phyloP scores from a whole-genome alignment of 2,113 vertebrate species.

The Tor tambroides region DNA sequence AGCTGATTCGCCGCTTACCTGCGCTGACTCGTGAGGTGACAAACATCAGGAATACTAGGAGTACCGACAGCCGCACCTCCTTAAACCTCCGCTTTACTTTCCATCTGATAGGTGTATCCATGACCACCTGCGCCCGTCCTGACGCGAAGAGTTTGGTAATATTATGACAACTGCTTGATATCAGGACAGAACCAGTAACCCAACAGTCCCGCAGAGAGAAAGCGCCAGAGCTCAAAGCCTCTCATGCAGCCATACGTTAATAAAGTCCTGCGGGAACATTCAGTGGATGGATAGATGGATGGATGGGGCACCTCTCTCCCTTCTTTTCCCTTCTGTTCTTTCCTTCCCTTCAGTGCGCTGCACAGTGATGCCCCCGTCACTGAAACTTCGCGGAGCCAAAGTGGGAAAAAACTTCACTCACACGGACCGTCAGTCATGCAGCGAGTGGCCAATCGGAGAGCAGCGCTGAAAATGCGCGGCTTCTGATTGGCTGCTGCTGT shows the following conservation, averaged over 20 bases:
- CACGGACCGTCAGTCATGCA: constrained; percentile 70
- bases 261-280: constrained; percentile 54
- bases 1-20: constrained; percentile 72
- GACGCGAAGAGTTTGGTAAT: constrained; percentile 63
- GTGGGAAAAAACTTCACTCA: constrained; percentile 53
- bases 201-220: constrained; percentile 71
- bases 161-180: constrained; percentile 53
- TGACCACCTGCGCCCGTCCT: constrained; percentile 75
- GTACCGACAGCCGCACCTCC: constrained; percentile 70
- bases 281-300: constrained; percentile 67
- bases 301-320: constrained; percentile 71
- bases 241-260: constrained; percentile 80
- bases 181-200: constrained; percentile 65
- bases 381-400: constrained; percentile 71
- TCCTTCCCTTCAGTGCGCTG: constrained; percentile 68
- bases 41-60: constrained; percentile 76
- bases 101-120: constrained; percentile 83
- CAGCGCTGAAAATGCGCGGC: constrained; percentile 45
- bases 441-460: constrained; percentile 68
- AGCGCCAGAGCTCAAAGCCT: constrained; percentile 64
- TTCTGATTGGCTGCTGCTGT: constrained; percentile 64
- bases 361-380: constrained; percentile 75
- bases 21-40: constrained; percentile 76
- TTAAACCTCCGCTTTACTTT: constrained; percentile 84
- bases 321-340: constrained; percentile 67